phyloP scores from a whole-genome alignment of 2,888 invertebrate genomes.

The Stomorhina lunata region DNA sequence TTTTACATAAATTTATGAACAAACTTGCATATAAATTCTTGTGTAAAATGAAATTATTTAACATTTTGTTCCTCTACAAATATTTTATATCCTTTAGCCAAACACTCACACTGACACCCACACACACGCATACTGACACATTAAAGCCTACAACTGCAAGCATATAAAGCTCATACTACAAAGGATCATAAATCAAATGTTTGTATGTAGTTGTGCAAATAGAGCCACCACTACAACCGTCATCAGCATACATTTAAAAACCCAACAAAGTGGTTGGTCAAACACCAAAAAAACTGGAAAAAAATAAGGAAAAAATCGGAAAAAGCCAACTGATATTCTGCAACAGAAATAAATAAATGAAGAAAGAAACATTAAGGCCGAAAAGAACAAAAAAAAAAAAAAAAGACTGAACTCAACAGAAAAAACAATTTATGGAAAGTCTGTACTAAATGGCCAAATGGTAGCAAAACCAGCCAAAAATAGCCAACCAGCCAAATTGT shows the following conservation, averaged over 20 bases:
- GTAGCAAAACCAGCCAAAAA: slow-evolving; percentile 20
- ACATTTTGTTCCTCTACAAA: neutral
- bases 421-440: slow-evolving; percentile 50
- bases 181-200: neutral
- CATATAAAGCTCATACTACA: slow-evolving; percentile 18
- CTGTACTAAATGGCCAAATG: slow-evolving; percentile 49
- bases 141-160: neutral
- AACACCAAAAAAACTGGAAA: neutral
- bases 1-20: neutral
- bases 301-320: neutral
- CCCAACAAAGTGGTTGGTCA: slow-evolving; percentile 43
- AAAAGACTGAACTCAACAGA: neutral
- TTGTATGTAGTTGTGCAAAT: slow-evolving; percentile 21
- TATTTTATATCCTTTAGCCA: neutral
- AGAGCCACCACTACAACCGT: slow-evolving; percentile 8
- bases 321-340: slow-evolving; percentile 27
- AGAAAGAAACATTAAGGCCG: too few relatives aligned
- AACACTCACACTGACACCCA: neutral
- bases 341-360: slow-evolving; percentile 16
- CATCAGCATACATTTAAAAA: slow-evolving; percentile 34
- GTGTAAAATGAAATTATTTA: neutral
- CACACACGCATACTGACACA: neutral
- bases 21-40: neutral
- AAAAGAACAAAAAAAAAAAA: neutral
- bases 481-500: slow-evolving; percentile 17